phyloP scores from a whole-genome alignment of 2,888 invertebrate genomes.

The Lasioglossum morio region DNA sequence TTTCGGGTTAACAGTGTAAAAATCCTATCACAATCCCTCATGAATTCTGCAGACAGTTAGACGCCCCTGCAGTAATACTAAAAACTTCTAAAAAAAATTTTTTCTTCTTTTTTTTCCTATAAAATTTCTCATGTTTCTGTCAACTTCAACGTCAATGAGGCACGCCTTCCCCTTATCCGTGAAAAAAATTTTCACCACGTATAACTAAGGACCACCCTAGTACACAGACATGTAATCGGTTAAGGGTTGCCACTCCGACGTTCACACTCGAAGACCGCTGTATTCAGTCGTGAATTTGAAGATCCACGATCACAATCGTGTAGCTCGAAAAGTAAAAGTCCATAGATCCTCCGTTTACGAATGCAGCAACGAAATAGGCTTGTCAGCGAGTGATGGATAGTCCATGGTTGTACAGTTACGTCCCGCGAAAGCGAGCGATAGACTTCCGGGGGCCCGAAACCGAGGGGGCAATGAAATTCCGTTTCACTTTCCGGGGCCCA shows the following conservation, averaged over 20 bases:
- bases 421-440: conserved; percentile 38
- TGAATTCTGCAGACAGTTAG: no score
- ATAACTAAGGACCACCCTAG: no score
- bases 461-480: conserved; percentile 39
- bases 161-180: no score
- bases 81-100: no score
- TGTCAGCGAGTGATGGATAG: conserved; percentile 41
- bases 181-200: no score
- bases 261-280: background rate
- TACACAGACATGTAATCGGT: no score
- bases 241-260: background rate
- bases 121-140: no score
- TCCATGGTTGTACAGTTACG: conserved; percentile 24
- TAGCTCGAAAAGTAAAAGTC: conserved; percentile 32
- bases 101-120: no score
- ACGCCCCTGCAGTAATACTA: no score
- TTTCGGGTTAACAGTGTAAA: no score
- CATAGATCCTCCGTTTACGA: conserved; percentile 11
- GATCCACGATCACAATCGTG: background rate
- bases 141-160: no score
- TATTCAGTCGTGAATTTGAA: background rate
- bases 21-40: no score
- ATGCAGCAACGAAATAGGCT: conserved; percentile 23
- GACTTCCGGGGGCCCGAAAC: conserved; percentile 37
- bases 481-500: conserved; percentile 46